Evolutionary conservation across 35 echinoderm and acorn worm genomes (phyloP).

Genomic region (Antedon bifida): DNA sequence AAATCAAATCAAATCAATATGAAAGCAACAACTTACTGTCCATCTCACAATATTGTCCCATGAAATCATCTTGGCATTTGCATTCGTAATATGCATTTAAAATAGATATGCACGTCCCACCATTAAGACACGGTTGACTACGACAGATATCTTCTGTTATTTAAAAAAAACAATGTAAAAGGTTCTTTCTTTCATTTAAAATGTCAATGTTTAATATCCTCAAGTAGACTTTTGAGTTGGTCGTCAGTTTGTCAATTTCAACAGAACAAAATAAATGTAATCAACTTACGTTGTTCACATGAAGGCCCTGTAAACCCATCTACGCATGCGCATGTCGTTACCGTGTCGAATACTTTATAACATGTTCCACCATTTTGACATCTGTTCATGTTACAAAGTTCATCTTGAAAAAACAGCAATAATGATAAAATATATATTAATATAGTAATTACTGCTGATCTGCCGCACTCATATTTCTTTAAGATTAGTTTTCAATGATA

Average conservation of each 20-base stretch:
- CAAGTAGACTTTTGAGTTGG: too few species aligned
- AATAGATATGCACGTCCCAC: slow-evolving; percentile 2
- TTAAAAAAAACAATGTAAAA: too few species aligned
- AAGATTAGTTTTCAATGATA: too few species aligned
- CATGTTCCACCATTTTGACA: not conserved
- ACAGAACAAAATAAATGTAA: not conserved
- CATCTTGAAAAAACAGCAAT: not conserved
- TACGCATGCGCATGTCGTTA: not conserved
- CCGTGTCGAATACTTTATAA: not conserved
- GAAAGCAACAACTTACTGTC: not conserved
- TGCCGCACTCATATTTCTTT: too few species aligned
- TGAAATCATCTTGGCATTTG: not conserved
- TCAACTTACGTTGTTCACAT: not conserved
- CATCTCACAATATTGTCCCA: not conserved
- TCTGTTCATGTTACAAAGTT: not conserved
- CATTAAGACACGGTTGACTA: slow-evolving; percentile 14
- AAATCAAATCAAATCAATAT: too few species aligned
- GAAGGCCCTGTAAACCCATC: not conserved
- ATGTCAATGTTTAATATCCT: too few species aligned
- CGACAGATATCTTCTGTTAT: too few species aligned
- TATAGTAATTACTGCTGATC: too few species aligned
- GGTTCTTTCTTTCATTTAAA: too few species aligned
- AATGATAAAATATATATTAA: too few species aligned
- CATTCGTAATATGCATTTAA: not conserved
- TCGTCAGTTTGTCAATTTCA: too few species aligned